Conservation (phyloP, 2,797 vertebrate genomes). For the Carapus acus region DNA sequence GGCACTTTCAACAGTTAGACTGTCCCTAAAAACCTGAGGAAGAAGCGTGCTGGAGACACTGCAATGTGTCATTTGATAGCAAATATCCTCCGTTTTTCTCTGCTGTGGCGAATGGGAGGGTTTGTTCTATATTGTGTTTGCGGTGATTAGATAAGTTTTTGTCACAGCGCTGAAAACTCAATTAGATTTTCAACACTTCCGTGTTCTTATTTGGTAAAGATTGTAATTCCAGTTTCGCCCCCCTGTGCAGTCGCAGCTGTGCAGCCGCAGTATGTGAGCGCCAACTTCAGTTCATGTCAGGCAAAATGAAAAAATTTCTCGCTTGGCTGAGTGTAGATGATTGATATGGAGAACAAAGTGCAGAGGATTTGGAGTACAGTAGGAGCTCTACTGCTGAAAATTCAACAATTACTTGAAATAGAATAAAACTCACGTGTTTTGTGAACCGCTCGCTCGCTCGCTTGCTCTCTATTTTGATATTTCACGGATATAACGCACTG, state of each 20-base stretch:
- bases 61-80: conserved; percentile 39
- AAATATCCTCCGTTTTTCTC: conserved; percentile 32
- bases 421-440: no score
- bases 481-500: no score
- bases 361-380: no score
- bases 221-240: neutral
- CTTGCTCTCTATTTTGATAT: no score
- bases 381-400: no score
- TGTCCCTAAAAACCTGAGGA: conserved; percentile 60
- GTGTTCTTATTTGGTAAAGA: no score
- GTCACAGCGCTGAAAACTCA: conserved; percentile 32
- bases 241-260: neutral
- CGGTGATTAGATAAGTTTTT: conserved; percentile 20
- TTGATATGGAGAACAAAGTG: no score
- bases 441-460: no score
- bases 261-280: neutral
- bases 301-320: neutral
- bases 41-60: conserved; percentile 34
- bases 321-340: no score
- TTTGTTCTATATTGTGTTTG: conserved; percentile 22
- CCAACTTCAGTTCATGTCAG: neutral
- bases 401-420: no score
- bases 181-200: conserved; percentile 19
- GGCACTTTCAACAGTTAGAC: conserved; percentile 64
- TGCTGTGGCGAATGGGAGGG: neutral